Base-by-base conservation (phyloP, 2,888 invertebrate species). In the Tridacna crocea region DNA sequence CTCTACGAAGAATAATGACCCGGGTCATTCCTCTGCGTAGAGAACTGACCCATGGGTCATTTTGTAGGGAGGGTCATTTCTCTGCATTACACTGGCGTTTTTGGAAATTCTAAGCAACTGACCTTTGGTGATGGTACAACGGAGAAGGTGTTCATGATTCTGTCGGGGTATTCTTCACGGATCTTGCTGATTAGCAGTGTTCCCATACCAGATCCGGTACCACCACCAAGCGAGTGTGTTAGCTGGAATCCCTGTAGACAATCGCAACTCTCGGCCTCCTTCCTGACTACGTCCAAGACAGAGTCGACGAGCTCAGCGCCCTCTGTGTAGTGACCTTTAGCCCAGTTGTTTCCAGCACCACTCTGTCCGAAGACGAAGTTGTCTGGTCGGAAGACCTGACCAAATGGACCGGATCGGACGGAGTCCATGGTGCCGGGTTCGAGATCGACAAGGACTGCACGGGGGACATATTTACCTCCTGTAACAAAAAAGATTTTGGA, bases 361-460 rank as follows among this genome's bases (percentile, higher is more conserved):
- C 92, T 92, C 90, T 94, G 93, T 77, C 92, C 92, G 94, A 98
- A 98, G 36, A 98, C 97, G 94, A 98, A 99, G 95, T 99, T 99
- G 95, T 99, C 98, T 36, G 98, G 98, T 87, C 89, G 85, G 87
- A 88, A 92, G 75, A 91, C 87, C 84, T 98, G 96, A 22, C 98
- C 98, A 95, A 97, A 98, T n/a, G 98, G 97, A 77, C 98, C 98
- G 0, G 98, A 97, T 88, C 98, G 96, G 87, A 99, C 98, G 0
- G 98, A 97, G 95, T 99, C 98, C 98, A 99, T 98, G 91, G 98
- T 98, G 90, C 98, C 98, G 73, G 98, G 98, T 95, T 98, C 98
- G 94, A 98, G 95, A 94, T 99, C 98, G 87, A 99, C 97, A 85
- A 98, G 96, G 94, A 98, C 97, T 92, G 98, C 98, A 89, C 98